A percentile compares a stretch with the other conserved stretches of the same genome.
These are phyloP conservation scores for Apus apus DNA, from an alignment of 2,113 vertebrate genomes.

Conservation along the genomic window DNA sequence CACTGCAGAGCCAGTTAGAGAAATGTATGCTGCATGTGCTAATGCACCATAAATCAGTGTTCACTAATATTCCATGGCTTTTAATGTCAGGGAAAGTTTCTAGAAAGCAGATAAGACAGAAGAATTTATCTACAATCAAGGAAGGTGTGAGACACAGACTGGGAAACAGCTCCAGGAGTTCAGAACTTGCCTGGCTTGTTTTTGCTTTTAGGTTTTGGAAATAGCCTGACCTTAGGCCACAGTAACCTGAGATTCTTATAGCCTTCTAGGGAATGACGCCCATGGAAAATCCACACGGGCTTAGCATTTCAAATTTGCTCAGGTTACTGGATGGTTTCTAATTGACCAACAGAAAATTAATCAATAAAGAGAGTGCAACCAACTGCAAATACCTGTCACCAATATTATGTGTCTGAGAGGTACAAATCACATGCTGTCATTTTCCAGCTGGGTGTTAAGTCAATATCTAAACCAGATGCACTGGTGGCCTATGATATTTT, in stretches of 20 bases:
- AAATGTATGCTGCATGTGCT: neutral
- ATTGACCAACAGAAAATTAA: neutral
- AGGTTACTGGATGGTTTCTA: neutral
- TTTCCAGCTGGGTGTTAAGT: neutral
- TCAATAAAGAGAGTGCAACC: neutral
- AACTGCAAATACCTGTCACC: neutral
- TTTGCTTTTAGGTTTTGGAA: neutral
- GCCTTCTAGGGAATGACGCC: neutral
- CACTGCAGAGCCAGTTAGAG: neutral
- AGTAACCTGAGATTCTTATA: neutral
- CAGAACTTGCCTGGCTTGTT: neutral
- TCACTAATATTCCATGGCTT: neutral
- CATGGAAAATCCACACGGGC: neutral
- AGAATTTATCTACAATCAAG: neutral
- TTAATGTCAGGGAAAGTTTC: neutral
- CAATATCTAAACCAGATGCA: neutral
- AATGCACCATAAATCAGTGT: slow-evolving; percentile 1
- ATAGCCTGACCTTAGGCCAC: neutral
- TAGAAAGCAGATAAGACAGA: slow-evolving; percentile 38
- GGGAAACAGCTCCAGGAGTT: neutral
- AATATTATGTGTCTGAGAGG: neutral
- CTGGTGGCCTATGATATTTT: neutral
- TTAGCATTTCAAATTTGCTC: neutral
- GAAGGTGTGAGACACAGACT: neutral
- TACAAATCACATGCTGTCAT: neutral